A percentile compares a stretch with the other conserved stretches of the same genome.
These are phyloP conservation scores for Synergus umbraculus DNA, from an alignment of 2,888 invertebrate genomes.

Conservation along the genomic window DNA sequence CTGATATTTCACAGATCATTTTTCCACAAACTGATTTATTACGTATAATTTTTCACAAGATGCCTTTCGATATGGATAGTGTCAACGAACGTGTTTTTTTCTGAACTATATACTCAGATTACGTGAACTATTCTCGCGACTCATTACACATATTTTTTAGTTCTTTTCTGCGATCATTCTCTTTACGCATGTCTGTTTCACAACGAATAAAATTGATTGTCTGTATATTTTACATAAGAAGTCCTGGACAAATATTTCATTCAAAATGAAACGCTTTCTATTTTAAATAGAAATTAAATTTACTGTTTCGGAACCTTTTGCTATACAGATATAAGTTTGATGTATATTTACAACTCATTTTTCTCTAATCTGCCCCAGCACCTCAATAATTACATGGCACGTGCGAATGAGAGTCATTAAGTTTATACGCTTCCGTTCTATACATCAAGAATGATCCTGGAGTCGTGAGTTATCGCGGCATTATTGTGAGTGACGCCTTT, in stretches of 20 bases:
- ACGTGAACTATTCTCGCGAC: constrained; percentile 13
- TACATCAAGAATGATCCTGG: constrained; percentile 10
- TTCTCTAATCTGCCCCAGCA: not conserved
- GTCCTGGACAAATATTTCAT: not conserved
- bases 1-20: constrained; percentile 41
- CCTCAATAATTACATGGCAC: constrained; percentile 14
- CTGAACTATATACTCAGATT: constrained; percentile 3
- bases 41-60: constrained; percentile 39
- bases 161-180: constrained; percentile 42
- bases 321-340: not conserved
- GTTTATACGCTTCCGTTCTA: constrained; percentile 2
- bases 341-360: not conserved
- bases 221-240: not conserved
- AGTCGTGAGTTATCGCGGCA: constrained; percentile 38
- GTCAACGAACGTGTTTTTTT: constrained; percentile 15
- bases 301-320: too few species aligned
- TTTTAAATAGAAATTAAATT: not conserved
- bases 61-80: constrained; percentile 18
- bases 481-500: constrained; percentile 53
- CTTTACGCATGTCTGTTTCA: not conserved
- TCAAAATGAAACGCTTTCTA: not conserved
- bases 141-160: constrained; percentile 13
- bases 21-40: constrained; percentile 43
- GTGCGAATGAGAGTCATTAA: constrained; percentile 31
- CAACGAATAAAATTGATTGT: not conserved